Evolutionary conservation across 2,113 vertebrate species (phyloP).

Genomic region (Camelus dromedarius): DNA sequence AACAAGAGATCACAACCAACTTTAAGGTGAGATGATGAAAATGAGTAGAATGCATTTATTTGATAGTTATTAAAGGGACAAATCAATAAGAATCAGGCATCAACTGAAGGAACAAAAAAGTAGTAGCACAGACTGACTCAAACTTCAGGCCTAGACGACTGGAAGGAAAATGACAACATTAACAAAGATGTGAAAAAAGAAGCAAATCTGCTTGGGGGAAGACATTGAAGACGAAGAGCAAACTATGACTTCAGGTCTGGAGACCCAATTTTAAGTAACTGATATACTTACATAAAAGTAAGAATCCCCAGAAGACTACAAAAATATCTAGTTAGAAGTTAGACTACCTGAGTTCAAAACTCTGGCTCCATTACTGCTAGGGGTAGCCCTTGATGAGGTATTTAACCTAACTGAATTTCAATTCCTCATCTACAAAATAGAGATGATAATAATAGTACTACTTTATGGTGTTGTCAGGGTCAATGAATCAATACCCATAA

Average conservation of each 20-base stretch:
- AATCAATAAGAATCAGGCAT: not conserved
- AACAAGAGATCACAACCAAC: not conserved
- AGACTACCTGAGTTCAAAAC: constrained; percentile 24
- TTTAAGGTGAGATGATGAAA: not conserved
- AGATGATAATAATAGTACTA: not conserved
- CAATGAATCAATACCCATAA: not conserved
- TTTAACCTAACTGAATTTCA: not conserved
- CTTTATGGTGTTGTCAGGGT: not conserved
- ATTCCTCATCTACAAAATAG: not conserved
- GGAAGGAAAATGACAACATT: not conserved
- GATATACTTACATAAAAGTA: not conserved
- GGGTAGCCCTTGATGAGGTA: not conserved
- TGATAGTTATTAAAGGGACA: not conserved
- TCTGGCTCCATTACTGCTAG: not conserved
- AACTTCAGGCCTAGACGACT: not conserved
- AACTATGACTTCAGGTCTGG: not conserved
- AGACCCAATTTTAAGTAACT: not conserved
- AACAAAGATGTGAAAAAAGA: not conserved
- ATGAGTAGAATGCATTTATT: not conserved
- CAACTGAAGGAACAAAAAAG: not conserved
- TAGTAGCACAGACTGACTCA: not conserved
- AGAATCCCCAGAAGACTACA: not conserved
- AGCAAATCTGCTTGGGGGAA: not conserved
- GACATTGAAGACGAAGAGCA: not conserved
- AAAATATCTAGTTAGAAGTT: not conserved